These are phyloP conservation scores for Netta rufina DNA, from an alignment of 2,797 vertebrate genomes.

Conservation along the genomic window DNA sequence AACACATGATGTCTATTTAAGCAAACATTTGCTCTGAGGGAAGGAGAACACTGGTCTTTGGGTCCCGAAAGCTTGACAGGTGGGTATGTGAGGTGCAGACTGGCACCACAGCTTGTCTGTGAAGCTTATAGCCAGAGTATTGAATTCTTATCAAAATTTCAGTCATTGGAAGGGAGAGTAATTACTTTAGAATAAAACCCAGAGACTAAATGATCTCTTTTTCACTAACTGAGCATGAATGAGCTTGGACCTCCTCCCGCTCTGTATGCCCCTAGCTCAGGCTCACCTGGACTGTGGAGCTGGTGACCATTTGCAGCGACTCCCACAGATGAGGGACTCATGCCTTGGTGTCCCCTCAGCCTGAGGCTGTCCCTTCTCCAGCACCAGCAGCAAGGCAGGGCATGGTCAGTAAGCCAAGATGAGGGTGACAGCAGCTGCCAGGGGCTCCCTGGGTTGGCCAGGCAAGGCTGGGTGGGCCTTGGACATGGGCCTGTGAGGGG, in stretches of 20 bases:
- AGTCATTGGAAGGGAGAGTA: fast-evolving
- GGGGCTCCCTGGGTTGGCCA: neutral
- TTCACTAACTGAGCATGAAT: neutral
- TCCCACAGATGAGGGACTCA: fast-evolving
- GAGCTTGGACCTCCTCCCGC: neutral
- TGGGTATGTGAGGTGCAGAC: neutral
- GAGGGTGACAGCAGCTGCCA: fast-evolving
- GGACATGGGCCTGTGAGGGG: too few relatives aligned
- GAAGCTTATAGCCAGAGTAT: neutral
- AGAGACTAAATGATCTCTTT: too few relatives aligned
- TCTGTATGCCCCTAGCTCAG: fast-evolving
- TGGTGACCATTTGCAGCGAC: fast-evolving
- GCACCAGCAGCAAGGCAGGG: neutral
- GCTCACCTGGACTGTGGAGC: fast-evolving
- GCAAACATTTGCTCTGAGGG: neutral
- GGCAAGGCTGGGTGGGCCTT: neutral
- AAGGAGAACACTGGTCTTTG: fast-evolving
- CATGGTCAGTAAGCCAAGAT: neutral
- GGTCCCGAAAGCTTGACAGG: fast-evolving
- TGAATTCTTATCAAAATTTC: neutral
- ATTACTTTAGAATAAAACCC: neutral
- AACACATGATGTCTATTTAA: neutral
- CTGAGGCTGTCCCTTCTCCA: fast-evolving
- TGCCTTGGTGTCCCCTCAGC: fast-evolving
- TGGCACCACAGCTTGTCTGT: neutral